These are phyloP conservation scores for Xiphorhynchus elegans DNA, from an alignment of 2,113 vertebrate genomes.

Conservation along the genomic window DNA sequence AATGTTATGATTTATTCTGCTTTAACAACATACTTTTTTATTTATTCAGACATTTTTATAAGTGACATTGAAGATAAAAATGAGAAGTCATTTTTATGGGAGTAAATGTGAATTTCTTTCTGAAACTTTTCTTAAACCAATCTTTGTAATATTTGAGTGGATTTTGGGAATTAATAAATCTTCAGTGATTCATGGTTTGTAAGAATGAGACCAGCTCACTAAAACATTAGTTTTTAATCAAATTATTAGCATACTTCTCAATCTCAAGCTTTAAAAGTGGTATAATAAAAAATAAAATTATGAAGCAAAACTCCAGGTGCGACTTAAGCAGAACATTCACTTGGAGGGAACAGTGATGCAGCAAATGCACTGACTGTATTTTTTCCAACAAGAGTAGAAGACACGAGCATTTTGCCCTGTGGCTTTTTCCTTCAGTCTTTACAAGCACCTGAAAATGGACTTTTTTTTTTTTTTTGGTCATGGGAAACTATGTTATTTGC, in stretches of 20 bases:
- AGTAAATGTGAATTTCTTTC: background rate
- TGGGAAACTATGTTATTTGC: too few relatives aligned
- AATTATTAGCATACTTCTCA: background rate
- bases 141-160: background rate
- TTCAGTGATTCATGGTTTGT: background rate
- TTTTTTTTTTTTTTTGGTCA: too few relatives aligned
- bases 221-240: background rate
- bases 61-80: background rate
- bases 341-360: background rate
- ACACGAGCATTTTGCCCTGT: accelerated
- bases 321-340: background rate
- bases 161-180: background rate
- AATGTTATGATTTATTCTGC: background rate
- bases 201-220: background rate
- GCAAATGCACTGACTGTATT: background rate
- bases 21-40: background rate
- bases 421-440: background rate
- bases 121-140: background rate
- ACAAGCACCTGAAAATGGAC: background rate
- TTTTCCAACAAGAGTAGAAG: background rate
- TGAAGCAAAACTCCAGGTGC: background rate
- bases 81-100: background rate
- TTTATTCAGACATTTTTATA: background rate
- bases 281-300: background rate
- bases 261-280: background rate